Conservation (phyloP, 2,888 invertebrate genomes). For the Thera britannica region DNA sequence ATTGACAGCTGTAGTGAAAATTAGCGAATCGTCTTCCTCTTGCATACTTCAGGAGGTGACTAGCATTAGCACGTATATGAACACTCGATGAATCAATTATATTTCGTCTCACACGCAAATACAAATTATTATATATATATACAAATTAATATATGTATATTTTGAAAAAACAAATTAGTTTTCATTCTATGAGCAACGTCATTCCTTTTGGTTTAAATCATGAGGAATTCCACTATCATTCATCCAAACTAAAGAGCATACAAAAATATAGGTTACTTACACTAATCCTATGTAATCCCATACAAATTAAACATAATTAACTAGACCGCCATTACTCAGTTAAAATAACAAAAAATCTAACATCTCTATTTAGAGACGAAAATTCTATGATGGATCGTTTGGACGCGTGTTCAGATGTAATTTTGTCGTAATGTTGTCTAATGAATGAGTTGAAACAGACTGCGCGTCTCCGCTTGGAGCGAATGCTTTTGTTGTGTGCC, state of each 20-base stretch:
- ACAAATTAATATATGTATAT: no score
- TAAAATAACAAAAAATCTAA: constrained; percentile 52
- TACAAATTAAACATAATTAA: constrained; percentile 70
- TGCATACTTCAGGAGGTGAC: no score
- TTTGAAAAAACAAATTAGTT: neutral
- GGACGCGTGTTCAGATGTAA: constrained; percentile 49
- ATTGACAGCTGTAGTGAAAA: no score
- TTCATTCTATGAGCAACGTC: neutral
- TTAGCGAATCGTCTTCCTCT: no score
- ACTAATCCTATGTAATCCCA: constrained; percentile 67
- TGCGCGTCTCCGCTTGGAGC: constrained; percentile 59
- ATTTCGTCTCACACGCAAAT: no score
- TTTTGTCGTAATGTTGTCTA: constrained; percentile 49
- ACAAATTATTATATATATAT: no score
- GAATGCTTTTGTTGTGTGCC: constrained; percentile 57
- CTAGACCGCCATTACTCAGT: constrained; percentile 54
- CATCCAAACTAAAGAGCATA: constrained; percentile 42
- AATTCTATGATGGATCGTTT: constrained; percentile 60
- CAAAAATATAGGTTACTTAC: constrained; percentile 52
- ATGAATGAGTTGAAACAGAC: constrained; percentile 62
- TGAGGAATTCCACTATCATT: constrained; percentile 41
- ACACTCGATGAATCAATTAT: no score
- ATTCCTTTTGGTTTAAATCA: constrained; percentile 31
- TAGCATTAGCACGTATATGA: no score
- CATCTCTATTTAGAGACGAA: constrained; percentile 46